Conservation (phyloP, 2,888 invertebrate genomes). For the Pomacea canaliculata region DNA sequence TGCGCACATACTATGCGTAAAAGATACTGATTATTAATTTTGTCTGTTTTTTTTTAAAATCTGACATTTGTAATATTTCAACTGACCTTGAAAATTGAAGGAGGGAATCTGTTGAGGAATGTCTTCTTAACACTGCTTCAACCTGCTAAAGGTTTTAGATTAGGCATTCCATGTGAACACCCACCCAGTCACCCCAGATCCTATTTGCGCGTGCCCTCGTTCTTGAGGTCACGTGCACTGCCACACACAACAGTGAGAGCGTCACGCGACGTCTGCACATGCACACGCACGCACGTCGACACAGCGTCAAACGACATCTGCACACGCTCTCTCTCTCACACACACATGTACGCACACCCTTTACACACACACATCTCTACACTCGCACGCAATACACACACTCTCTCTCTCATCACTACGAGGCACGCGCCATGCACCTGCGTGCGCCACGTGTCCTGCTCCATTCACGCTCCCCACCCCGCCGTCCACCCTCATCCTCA, state of each 20-base stretch:
- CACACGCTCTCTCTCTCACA: not conserved
- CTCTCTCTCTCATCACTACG: not conserved
- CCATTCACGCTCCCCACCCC: no score
- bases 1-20: no score
- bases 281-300: not conserved
- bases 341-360: not conserved
- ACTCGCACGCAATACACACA: conserved; percentile 7
- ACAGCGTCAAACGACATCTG: no score
- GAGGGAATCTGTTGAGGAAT: no score
- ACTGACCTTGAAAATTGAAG: no score
- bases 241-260: not conserved
- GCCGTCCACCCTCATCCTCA: no score
- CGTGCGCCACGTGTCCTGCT: no score
- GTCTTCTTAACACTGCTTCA: no score
- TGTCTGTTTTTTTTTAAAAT: no score
- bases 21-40: no score
- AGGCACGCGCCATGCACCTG: not conserved
- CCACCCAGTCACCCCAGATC: not conserved
- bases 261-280: not conserved
- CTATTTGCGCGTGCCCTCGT: not conserved
- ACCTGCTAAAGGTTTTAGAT: no score
- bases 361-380: conserved; percentile 1
- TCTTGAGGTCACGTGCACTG: conserved; percentile 2
- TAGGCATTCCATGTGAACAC: not conserved
- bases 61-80: no score